Percentiles rank a stretch among this genome's conserved stretches.
phyloP scores from a whole-genome alignment of 2,797 vertebrate species.

The Rhadinocentrus ornatus region DNA sequence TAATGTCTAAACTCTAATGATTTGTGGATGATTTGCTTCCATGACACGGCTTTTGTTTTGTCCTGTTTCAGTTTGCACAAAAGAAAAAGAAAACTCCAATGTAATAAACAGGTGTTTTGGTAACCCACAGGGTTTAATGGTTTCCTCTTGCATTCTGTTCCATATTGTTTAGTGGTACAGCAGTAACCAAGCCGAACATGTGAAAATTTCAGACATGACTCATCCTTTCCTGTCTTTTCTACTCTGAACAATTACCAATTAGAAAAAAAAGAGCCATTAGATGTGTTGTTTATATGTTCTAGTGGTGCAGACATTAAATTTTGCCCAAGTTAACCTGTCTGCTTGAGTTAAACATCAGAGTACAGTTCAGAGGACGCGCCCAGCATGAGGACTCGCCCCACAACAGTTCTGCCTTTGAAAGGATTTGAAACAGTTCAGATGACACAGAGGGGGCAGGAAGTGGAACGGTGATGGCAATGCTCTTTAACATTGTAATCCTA shows the following conservation, averaged over 20 bases:
- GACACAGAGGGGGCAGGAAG: constrained; percentile 72
- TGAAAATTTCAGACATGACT: constrained; percentile 52
- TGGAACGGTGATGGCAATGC: constrained; percentile 55
- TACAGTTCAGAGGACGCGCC: constrained; percentile 66
- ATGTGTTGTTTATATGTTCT: constrained; percentile 43
- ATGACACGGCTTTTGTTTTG: neutral
- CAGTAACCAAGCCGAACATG: constrained; percentile 18
- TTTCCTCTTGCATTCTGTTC: constrained; percentile 40
- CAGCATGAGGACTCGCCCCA: constrained; percentile 64
- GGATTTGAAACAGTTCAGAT: constrained; percentile 77
- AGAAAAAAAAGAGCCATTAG: constrained; percentile 45
- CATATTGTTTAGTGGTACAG: constrained; percentile 17
- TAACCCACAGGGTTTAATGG: constrained; percentile 35
- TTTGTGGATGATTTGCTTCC: too few relatives aligned
- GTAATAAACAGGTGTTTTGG: constrained; percentile 46
- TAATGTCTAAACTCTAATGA: too few relatives aligned
- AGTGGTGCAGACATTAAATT: constrained; percentile 56
- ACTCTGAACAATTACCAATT: constrained; percentile 51
- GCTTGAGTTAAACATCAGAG: constrained; percentile 66
- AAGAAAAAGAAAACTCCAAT: constrained; percentile 5
- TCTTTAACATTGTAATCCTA: constrained; percentile 75
- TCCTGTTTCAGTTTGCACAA: neutral
- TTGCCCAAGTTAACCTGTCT: constrained; percentile 71
- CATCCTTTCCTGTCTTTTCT: constrained; percentile 36
- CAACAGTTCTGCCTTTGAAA: constrained; percentile 70